These are phyloP conservation scores for Syncerus caffer DNA, from an alignment of 2,797 vertebrate genomes.

Conservation along the genomic window DNA sequence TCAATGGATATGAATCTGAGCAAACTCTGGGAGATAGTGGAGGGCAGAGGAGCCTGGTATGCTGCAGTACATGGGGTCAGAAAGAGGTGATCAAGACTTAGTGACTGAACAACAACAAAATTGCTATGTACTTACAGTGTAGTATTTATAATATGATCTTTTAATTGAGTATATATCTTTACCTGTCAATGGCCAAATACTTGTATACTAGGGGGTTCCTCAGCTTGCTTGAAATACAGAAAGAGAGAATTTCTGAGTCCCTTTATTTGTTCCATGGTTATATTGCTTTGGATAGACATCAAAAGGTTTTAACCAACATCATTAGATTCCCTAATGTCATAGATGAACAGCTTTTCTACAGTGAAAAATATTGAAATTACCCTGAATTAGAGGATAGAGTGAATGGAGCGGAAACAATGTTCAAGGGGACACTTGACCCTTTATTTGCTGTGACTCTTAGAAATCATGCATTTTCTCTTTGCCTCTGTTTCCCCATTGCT, in stretches of 20 bases:
- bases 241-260: background rate
- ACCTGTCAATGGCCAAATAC: background rate
- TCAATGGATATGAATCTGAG: background rate
- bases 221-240: background rate
- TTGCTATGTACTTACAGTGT: background rate
- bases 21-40: background rate
- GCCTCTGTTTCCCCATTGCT: background rate
- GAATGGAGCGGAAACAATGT: background rate
- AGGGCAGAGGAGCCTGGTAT: background rate
- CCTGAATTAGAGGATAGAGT: background rate
- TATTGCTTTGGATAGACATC: background rate
- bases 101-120: background rate
- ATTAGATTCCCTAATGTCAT: background rate
- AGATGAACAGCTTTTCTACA: background rate
- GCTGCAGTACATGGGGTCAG: background rate
- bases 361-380: background rate
- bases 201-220: background rate
- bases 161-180: background rate
- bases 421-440: background rate
- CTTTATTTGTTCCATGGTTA: background rate
- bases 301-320: slow-evolving; percentile 1
- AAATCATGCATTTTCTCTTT: background rate
- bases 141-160: background rate
- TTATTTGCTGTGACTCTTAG: background rate
- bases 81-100: background rate